These are phyloP conservation scores for Exephanes ischioxanthus DNA, from an alignment of 2,888 invertebrate species.

Conservation along the genomic window DNA sequence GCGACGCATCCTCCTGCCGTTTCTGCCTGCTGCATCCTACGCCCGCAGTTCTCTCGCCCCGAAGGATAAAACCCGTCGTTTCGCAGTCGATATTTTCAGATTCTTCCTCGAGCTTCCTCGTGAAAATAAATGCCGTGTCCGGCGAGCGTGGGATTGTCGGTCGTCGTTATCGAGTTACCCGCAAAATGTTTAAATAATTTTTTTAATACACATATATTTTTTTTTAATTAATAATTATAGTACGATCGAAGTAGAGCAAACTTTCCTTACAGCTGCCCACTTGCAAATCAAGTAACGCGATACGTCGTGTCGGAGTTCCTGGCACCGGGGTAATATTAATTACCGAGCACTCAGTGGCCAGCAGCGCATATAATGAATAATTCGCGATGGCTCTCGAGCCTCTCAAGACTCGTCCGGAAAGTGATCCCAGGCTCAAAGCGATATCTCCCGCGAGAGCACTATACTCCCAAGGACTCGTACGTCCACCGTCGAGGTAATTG, in stretches of 20 bases:
- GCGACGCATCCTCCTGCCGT: conserved; percentile 77
- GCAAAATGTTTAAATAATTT: neutral
- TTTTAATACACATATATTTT: neutral
- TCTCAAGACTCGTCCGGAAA: conserved; percentile 58
- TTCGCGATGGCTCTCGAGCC: conserved; percentile 40
- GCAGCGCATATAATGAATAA: conserved; percentile 62
- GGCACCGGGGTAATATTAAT: conserved; percentile 65
- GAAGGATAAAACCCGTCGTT: conserved; percentile 73
- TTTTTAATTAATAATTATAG: conserved; percentile 10
- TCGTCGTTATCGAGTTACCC: conserved; percentile 10
- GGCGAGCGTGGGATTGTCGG: conserved; percentile 30
- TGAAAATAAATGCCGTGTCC: conserved; percentile 42
- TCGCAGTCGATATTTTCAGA: conserved; percentile 82
- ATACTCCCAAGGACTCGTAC: conserved; percentile 58
- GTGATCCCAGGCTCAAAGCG: conserved; percentile 54
- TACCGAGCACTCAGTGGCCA: conserved; percentile 70
- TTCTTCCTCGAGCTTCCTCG: conserved; percentile 42
- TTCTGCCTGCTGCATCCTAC: conserved; percentile 74
- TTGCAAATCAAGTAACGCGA: conserved; percentile 71
- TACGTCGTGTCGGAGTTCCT: conserved; percentile 38
- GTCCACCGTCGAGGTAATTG: conserved; percentile 73
- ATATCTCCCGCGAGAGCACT: conserved; percentile 68
- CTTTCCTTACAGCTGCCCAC: conserved; percentile 60
- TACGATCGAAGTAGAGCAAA: conserved; percentile 7
- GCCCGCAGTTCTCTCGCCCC: conserved; percentile 66